Percentiles rank a stretch among this genome's conserved stretches.
Evolutionary conservation across 2,888 invertebrate genomes (phyloP).

Genomic region (Drosophila parthenogenetica): DNA sequence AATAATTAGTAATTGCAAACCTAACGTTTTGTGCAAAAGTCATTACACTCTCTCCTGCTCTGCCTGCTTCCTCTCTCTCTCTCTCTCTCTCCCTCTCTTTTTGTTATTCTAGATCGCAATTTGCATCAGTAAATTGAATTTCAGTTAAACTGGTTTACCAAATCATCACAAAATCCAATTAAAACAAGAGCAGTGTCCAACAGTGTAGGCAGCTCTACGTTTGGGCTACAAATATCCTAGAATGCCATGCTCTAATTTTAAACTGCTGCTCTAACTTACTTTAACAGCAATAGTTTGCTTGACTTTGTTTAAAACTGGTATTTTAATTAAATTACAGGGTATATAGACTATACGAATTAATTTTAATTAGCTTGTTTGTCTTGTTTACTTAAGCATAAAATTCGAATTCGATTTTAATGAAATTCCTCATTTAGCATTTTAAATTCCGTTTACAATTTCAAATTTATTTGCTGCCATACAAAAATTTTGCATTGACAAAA

Average conservation of each 20-base stretch:
- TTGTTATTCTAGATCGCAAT: constrained; percentile 10
- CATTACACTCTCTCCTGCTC: constrained; percentile 10
- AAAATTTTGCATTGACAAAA: background rate
- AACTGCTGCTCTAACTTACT: too few species aligned
- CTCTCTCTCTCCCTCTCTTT: background rate
- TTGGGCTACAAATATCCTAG: constrained; percentile 1
- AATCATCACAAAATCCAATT: background rate
- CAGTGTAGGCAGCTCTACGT: background rate
- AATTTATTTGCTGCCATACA: background rate
- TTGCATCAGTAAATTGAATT: constrained; percentile 18
- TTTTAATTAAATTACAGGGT: constrained; percentile 1
- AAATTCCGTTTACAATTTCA: background rate
- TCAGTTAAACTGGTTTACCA: constrained; percentile 36
- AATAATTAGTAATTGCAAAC: constrained; percentile 8
- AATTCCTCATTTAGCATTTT: constrained; percentile 1
- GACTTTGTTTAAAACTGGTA: background rate
- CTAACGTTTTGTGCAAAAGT: constrained; percentile 8
- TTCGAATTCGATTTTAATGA: constrained; percentile 17
- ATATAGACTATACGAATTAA: background rate
- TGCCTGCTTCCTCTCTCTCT: background rate
- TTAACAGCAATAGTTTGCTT: too few species aligned
- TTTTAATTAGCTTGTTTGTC: constrained; percentile 23
- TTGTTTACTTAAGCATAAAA: constrained; percentile 14
- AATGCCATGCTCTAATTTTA: background rate
- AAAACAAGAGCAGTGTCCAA: background rate